A percentile compares a stretch with the other conserved stretches of the same genome.
Conservation (phyloP, 2,888 invertebrate species). For the Diaperis boleti region DNA sequence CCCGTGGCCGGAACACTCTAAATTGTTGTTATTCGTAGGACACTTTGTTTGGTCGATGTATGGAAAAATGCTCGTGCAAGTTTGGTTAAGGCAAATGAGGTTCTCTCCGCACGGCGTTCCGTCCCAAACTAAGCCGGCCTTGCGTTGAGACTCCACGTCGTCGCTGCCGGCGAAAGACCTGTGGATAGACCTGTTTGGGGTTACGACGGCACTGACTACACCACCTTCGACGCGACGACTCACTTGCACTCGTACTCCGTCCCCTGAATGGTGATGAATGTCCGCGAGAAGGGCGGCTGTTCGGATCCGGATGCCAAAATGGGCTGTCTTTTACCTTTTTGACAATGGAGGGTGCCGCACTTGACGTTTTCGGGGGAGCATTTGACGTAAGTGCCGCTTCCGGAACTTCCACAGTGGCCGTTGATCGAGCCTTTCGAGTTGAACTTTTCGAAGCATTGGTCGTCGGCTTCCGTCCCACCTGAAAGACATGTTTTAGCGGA, state of each 20-base stretch:
- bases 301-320: constrained; percentile 64
- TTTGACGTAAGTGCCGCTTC: constrained; percentile 79
- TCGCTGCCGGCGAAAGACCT: constrained; percentile 78
- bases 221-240: constrained; percentile 69
- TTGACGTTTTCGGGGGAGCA: constrained; percentile 85
- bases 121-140: constrained; percentile 89
- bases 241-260: constrained; percentile 97
- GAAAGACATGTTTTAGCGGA: not conserved
- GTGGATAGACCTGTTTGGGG: constrained; percentile 53
- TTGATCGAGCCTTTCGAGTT: constrained; percentile 95
- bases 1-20: constrained; percentile 95
- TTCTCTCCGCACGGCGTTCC: constrained; percentile 95
- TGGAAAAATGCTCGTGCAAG: constrained; percentile 88
- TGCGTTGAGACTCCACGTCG: constrained; percentile 10
- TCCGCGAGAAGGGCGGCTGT: constrained; percentile 86
- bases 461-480: constrained; percentile 83
- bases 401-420: constrained; percentile 93
- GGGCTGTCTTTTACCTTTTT: constrained; percentile 75
- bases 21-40: constrained; percentile 88
- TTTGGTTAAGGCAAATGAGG: constrained; percentile 94
- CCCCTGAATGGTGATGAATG: constrained; percentile 90
- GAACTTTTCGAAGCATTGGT: constrained; percentile 93
- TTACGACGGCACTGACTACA: not conserved
- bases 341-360: constrained; percentile 96
- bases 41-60: constrained; percentile 89